phyloP scores from a whole-genome alignment of 2,888 invertebrate genomes.

The Argyresthia goedartella region DNA sequence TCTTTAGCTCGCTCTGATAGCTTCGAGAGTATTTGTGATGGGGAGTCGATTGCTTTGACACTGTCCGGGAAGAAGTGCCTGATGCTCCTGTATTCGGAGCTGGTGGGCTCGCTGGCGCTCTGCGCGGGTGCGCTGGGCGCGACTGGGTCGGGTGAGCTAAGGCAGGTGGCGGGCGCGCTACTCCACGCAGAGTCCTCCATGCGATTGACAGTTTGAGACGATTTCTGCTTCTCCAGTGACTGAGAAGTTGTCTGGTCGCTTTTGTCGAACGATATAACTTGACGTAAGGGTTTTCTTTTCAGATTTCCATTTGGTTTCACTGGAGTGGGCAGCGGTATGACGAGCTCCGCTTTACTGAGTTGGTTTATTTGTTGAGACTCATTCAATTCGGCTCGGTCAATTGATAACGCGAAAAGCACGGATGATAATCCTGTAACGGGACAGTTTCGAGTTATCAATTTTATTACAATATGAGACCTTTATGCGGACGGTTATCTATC shows the following conservation, averaged over 20 bases:
- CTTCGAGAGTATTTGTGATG: slow-evolving; percentile 56
- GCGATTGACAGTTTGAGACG: slow-evolving; percentile 20
- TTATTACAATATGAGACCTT: neutral
- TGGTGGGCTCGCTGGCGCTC: slow-evolving; percentile 55
- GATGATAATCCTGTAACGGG: slow-evolving; percentile 80
- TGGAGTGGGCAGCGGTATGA: slow-evolving; percentile 78
- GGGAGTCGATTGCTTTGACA: slow-evolving; percentile 54
- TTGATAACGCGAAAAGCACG: slow-evolving; percentile 92
- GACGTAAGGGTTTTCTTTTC: slow-evolving; percentile 54
- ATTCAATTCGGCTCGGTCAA: slow-evolving; percentile 88
- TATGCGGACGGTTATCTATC: too few species aligned
- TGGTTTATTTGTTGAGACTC: slow-evolving; percentile 63
- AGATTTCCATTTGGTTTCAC: slow-evolving; percentile 55
- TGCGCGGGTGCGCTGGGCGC: slow-evolving; percentile 23
- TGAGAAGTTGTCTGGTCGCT: slow-evolving; percentile 28
- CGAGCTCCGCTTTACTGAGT: slow-evolving; percentile 71
- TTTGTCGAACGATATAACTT: slow-evolving; percentile 66
- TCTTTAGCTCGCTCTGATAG: slow-evolving; percentile 64
- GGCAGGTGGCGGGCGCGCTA: slow-evolving; percentile 74
- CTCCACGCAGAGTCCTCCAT: slow-evolving; percentile 41
- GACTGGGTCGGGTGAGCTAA: slow-evolving; percentile 70
- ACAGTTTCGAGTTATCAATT: neutral
- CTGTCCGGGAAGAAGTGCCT: slow-evolving; percentile 62
- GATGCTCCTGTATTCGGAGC: slow-evolving; percentile 49
- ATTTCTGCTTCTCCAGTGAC: slow-evolving; percentile 22